Evolutionary conservation across 2,113 vertebrate genomes (phyloP).

Genomic region (Atlantisia rogersi): DNA sequence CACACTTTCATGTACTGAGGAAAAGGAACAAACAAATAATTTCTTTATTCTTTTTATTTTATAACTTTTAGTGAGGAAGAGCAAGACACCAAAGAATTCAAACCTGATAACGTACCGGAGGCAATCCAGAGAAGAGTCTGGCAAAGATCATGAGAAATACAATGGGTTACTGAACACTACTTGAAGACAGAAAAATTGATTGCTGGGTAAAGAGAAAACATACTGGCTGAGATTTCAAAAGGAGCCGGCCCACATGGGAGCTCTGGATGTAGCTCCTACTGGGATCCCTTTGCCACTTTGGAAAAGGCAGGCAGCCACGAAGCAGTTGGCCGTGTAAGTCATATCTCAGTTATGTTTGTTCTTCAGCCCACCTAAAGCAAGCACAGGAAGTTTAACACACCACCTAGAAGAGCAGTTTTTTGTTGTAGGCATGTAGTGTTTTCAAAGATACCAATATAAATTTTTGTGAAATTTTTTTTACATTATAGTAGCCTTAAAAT

Average conservation of each 20-base stretch:
- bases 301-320: neutral
- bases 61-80: neutral
- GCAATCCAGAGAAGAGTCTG: neutral
- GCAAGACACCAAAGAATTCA: neutral
- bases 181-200: neutral
- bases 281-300: neutral
- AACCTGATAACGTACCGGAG: neutral
- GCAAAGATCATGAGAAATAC: neutral
- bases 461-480: neutral
- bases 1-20: neutral
- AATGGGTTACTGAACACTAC: neutral
- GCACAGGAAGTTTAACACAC: neutral
- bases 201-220: neutral
- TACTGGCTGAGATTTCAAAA: neutral
- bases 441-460: neutral
- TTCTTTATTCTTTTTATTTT: neutral
- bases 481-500: neutral
- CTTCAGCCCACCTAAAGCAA: neutral
- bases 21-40: neutral
- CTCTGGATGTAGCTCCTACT: rapidly evolving
- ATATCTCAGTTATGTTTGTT: neutral
- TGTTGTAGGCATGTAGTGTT: neutral
- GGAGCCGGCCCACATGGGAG: rapidly evolving
- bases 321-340: rapidly evolving
- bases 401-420: neutral